Percentiles rank a stretch among this genome's conserved stretches.
Evolutionary conservation across 2,797 vertebrate genomes (phyloP).

Genomic region (Hypotaenidia philippensis): DNA sequence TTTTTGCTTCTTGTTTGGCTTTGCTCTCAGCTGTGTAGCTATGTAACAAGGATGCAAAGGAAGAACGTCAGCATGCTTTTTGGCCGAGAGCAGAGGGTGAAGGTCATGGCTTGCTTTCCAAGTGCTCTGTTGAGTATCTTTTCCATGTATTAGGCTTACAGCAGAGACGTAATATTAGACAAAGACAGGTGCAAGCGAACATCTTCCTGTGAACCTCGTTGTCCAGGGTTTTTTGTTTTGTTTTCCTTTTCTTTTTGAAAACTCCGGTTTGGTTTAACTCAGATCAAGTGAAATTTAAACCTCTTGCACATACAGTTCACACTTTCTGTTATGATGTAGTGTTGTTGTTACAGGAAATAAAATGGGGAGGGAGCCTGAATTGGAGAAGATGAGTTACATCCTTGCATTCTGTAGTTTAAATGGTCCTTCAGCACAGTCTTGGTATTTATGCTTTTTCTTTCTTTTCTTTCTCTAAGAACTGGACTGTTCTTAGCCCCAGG

Average conservation of each 20-base stretch:
- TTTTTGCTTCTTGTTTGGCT: neutral
- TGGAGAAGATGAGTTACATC: neutral
- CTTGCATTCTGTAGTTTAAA: neutral
- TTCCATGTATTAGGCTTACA: neutral
- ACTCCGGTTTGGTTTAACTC: fast-evolving
- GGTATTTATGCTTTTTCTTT: neutral
- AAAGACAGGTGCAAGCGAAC: neutral
- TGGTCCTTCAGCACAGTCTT: neutral
- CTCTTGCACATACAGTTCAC: neutral
- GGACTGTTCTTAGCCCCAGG: neutral
- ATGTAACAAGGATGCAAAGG: neutral
- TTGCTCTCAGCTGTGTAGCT: neutral
- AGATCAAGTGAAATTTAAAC: neutral
- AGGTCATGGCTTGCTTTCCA: neutral
- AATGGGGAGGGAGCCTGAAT: neutral
- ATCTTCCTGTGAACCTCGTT: neutral
- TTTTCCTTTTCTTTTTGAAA: neutral
- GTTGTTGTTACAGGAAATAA: neutral
- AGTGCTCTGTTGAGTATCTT: neutral
- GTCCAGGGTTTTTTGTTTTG: neutral
- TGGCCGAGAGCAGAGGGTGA: neutral
- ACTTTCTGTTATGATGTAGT: neutral
- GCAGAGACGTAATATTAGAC: neutral
- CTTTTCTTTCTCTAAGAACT: neutral
- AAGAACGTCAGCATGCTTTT: neutral